phyloP scores from a whole-genome alignment of 2,888 invertebrate species.

The Lysandra coridon region DNA sequence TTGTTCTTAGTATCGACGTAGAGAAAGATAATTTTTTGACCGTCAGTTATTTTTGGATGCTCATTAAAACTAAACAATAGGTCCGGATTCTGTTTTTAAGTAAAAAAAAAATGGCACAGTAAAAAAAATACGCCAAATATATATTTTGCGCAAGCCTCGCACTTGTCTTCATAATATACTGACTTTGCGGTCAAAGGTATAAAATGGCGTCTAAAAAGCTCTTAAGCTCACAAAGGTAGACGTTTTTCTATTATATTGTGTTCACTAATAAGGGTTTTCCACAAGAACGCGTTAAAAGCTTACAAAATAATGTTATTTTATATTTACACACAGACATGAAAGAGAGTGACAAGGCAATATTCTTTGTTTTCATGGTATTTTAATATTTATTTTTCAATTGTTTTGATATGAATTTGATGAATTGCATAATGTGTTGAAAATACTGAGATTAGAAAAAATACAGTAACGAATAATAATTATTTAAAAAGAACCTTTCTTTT shows the following conservation, averaged over 20 bases:
- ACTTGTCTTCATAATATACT: not conserved
- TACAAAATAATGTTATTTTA: not conserved
- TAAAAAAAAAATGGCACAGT: no score
- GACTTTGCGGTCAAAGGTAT: not conserved
- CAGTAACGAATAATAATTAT: no score
- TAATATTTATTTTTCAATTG: not conserved
- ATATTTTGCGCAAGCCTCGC: not conserved
- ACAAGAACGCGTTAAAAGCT: not conserved
- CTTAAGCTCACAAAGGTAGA: not conserved
- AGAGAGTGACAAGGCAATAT: not conserved
- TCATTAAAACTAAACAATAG: no score
- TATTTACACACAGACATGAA: not conserved
- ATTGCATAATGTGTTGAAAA: no score
- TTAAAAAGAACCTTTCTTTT: no score
- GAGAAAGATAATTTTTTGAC: no score
- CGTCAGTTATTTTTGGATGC: no score
- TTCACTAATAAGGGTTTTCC: not conserved
- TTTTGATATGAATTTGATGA: not conserved
- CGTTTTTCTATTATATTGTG: not conserved
- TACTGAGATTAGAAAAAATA: no score
- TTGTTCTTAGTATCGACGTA: no score
- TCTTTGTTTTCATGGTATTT: no score
- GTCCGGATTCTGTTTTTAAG: no score
- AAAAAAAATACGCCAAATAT: no score
- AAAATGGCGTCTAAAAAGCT: not conserved